Evolutionary conservation across 2,797 vertebrate species (phyloP).

Genomic region (Sebastes vulpes): DNA sequence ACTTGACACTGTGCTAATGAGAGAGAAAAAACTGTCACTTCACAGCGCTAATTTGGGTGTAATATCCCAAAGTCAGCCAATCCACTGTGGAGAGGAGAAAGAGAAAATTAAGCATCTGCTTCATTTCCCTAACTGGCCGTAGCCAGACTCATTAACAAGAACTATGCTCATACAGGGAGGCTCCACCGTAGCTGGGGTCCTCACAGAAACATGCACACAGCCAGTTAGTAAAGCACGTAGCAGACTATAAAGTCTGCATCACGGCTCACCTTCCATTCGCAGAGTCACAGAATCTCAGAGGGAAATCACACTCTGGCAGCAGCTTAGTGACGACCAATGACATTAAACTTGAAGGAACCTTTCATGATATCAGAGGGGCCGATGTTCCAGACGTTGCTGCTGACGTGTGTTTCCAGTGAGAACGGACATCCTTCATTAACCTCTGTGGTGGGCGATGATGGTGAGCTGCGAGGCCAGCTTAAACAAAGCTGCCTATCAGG

Average conservation of each 20-base stretch:
- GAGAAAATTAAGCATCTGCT: conserved; percentile 82
- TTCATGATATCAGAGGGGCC: conserved; percentile 19
- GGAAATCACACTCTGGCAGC: conserved; percentile 20
- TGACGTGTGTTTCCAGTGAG: conserved; percentile 32
- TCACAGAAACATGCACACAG: conserved; percentile 48
- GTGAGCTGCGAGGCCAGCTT: conserved; percentile 30
- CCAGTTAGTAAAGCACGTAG: conserved; percentile 37
- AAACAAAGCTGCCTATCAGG: conserved; percentile 58
- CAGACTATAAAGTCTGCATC: conserved; percentile 38
- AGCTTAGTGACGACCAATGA: conserved; percentile 38
- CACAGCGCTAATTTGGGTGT: conserved; percentile 66
- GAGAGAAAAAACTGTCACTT: conserved; percentile 55
- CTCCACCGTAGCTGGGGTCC: conserved; percentile 34
- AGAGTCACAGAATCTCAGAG: conserved; percentile 30
- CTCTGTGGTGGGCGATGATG: conserved; percentile 42
- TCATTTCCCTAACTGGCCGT: conserved; percentile 78
- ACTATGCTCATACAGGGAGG: conserved; percentile 59
- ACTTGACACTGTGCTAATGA: conserved; percentile 67
- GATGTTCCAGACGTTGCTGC: conserved; percentile 12
- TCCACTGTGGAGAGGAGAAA: conserved; percentile 71
- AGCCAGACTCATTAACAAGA: conserved; percentile 75
- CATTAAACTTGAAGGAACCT: conserved; percentile 22
- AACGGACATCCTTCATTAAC: conserved; percentile 64
- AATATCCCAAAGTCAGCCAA: conserved; percentile 80
- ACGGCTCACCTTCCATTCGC: conserved; percentile 37